Evolutionary conservation across 2,797 vertebrate species (phyloP).

Genomic region (Diglossa cyanea): DNA sequence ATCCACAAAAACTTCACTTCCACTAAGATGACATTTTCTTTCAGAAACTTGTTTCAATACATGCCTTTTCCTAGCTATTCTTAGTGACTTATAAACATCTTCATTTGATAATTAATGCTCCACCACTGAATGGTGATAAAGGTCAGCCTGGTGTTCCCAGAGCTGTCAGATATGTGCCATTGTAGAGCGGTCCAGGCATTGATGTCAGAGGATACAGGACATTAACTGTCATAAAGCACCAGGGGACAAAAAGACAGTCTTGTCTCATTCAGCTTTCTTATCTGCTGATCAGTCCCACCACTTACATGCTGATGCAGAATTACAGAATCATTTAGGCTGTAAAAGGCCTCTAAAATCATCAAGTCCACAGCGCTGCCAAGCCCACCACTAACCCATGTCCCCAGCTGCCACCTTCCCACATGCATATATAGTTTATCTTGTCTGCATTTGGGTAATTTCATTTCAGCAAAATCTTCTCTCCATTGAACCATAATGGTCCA

Average conservation of each 20-base stretch:
- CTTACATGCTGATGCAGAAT: background rate
- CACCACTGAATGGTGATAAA: accelerated
- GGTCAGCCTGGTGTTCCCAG: background rate
- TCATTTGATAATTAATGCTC: background rate
- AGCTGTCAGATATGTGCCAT: background rate
- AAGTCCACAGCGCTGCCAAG: background rate
- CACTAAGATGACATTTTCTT: background rate
- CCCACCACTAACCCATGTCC: background rate
- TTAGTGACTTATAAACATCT: background rate
- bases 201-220: background rate
- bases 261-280: background rate
- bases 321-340: background rate
- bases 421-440: background rate
- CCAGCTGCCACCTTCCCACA: background rate
- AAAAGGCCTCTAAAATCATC: background rate
- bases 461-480: background rate
- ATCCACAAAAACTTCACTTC: background rate
- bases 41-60: background rate
- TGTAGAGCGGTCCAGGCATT: background rate
- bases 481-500: background rate
- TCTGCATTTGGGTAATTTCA: background rate
- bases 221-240: background rate
- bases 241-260: background rate
- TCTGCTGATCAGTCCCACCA: background rate
- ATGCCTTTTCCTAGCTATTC: background rate